phyloP scores from a whole-genome alignment of 1,140 invertebrate genomes.

The Drosophila neocordata region DNA sequence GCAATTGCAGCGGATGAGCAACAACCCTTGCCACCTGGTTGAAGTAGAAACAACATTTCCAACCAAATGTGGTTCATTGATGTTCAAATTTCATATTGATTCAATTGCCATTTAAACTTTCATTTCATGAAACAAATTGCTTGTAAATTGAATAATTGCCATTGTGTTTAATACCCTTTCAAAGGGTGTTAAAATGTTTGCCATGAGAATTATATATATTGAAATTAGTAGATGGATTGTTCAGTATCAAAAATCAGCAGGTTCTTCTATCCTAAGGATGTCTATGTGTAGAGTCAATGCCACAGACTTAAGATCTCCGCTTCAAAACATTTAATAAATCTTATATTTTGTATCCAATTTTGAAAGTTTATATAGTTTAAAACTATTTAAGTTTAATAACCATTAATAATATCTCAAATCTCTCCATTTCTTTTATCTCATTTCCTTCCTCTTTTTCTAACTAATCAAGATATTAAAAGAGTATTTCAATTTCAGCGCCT shows the following conservation, averaged over 20 bases:
- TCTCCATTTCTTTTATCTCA: neutral
- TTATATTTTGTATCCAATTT: too few relatives aligned
- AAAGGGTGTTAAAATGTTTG: too few relatives aligned
- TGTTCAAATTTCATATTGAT: too few relatives aligned
- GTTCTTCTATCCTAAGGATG: too few relatives aligned
- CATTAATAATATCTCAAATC: neutral
- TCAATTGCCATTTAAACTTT: neutral
- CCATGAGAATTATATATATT: too few relatives aligned
- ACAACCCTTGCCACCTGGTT: neutral
- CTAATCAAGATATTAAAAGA: neutral
- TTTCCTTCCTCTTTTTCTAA: neutral
- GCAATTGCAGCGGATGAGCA: neutral
- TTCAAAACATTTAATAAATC: too few relatives aligned
- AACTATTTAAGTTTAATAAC: too few relatives aligned
- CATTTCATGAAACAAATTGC: neutral
- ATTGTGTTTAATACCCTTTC: neutral
- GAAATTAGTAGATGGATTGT: too few relatives aligned
- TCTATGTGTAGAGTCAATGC: too few relatives aligned
- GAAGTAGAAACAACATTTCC: neutral
- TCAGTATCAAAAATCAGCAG: too few relatives aligned
- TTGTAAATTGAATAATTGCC: neutral
- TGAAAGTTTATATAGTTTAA: too few relatives aligned
- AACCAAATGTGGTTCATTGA: neutral
- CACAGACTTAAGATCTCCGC: too few relatives aligned
- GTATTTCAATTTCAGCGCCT: neutral